Evolutionary conservation across 2,113 vertebrate species (phyloP).

Genomic region (Urocolius indicus): DNA sequence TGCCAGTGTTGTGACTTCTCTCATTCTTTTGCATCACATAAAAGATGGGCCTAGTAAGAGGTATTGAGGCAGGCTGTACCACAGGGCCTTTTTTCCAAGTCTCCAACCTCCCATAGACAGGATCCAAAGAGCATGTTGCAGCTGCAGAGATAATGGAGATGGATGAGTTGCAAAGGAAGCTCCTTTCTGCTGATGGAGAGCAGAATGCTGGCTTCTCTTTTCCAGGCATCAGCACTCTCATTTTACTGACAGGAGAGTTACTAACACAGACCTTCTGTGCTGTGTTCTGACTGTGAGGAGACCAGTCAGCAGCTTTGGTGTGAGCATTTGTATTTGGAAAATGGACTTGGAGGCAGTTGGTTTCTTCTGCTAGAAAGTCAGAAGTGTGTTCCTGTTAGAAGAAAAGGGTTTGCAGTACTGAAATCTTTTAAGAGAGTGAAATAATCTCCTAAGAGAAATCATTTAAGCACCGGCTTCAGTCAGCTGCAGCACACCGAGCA

Average conservation of each 20-base stretch:
- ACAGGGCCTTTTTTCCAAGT: not conserved
- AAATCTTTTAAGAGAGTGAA: not conserved
- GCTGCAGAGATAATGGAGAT: not conserved
- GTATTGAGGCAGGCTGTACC: not conserved
- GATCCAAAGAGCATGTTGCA: not conserved
- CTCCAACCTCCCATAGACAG: not conserved
- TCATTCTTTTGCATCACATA: not conserved
- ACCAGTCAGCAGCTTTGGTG: not conserved
- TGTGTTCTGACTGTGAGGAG: accelerated
- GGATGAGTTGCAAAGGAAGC: not conserved
- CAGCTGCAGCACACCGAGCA: not conserved
- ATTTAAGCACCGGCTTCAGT: not conserved
- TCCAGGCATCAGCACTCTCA: not conserved
- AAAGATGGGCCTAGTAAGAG: not conserved
- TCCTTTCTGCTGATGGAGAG: not conserved
- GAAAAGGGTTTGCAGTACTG: not conserved
- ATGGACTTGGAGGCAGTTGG: not conserved
- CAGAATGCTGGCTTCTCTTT: not conserved
- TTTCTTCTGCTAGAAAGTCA: not conserved
- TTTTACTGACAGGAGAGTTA: not conserved
- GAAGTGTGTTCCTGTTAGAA: not conserved
- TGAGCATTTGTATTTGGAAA: not conserved
- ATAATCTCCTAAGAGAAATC: not conserved
- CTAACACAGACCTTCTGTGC: not conserved
- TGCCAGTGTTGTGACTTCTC: not conserved